A percentile compares a stretch with the other conserved stretches of the same genome.
Evolutionary conservation across 2,113 vertebrate species (phyloP).

Genomic region (Stegastes partitus): DNA sequence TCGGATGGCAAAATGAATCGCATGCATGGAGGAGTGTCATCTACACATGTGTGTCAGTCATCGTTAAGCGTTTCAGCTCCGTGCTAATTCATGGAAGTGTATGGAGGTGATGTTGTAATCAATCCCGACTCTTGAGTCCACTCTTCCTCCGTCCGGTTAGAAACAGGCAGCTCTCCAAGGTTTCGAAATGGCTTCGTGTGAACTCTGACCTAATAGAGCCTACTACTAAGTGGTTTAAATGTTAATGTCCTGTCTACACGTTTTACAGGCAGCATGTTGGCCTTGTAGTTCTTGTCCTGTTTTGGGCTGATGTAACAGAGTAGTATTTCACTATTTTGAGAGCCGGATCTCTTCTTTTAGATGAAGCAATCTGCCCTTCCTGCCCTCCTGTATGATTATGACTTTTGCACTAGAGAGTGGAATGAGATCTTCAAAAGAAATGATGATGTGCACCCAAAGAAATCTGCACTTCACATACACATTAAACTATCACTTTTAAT

Average conservation of each 20-base stretch:
- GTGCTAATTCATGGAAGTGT: slow-evolving; percentile 71
- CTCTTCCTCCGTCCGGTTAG: slow-evolving; percentile 71
- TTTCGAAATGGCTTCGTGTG: slow-evolving; percentile 67
- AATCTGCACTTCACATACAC: no score
- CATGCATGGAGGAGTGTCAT: slow-evolving; percentile 68
- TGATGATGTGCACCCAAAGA: neutral
- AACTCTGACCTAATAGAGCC: slow-evolving; percentile 70
- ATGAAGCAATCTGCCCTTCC: neutral
- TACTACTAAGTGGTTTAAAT: slow-evolving; percentile 57
- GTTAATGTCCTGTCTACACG: slow-evolving; percentile 50
- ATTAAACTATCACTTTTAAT: no score
- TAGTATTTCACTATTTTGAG: slow-evolving; percentile 29
- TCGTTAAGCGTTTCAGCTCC: slow-evolving; percentile 67
- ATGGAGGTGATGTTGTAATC: slow-evolving; percentile 76
- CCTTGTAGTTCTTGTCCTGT: slow-evolving; percentile 29
- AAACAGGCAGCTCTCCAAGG: slow-evolving; percentile 80
- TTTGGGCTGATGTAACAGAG: slow-evolving; percentile 28
- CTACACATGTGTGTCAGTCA: slow-evolving; percentile 75
- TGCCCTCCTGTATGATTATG: neutral
- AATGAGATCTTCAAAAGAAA: neutral
- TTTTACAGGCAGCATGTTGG: slow-evolving; percentile 29
- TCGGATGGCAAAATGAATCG: slow-evolving; percentile 62
- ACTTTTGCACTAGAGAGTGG: neutral
- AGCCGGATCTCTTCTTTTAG: slow-evolving; percentile 6
- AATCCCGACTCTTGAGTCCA: slow-evolving; percentile 64